Conservation (phyloP, 1,140 invertebrate species). For the Cardiocondyla obscurior region DNA sequence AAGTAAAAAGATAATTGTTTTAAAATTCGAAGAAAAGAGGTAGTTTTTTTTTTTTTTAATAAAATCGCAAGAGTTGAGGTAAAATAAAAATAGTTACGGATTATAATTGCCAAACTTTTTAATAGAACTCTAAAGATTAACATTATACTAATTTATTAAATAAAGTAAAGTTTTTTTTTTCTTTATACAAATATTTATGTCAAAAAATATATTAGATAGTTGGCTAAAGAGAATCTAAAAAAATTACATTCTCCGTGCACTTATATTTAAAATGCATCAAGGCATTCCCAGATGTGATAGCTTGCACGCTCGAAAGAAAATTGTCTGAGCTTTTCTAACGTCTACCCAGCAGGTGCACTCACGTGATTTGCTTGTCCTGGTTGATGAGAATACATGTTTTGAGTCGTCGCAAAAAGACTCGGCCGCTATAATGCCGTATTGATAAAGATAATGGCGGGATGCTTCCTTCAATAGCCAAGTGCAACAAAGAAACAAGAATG, state of each 20-base stretch:
- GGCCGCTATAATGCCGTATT: conserved; percentile 33
- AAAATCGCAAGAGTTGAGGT: not conserved
- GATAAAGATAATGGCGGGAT: conserved; percentile 26
- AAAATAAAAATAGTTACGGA: not conserved
- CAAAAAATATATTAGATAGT: not conserved
- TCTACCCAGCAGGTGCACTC: conserved; percentile 61
- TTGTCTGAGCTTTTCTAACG: not conserved
- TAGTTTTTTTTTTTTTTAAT: not conserved
- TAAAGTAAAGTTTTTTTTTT: not conserved
- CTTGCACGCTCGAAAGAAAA: not conserved
- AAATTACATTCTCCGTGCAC: not conserved
- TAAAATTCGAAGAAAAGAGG: not conserved
- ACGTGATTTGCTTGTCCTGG: conserved; percentile 54
- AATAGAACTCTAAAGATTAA: not conserved
- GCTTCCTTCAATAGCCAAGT: not conserved
- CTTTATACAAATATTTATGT: not conserved
- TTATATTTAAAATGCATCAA: not conserved
- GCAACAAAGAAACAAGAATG: not conserved
- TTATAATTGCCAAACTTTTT: not conserved
- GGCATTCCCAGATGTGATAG: not conserved
- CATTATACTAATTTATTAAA: not conserved
- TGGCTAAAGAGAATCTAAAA: not conserved
- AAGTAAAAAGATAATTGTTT: not conserved
- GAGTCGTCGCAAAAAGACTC: not conserved
- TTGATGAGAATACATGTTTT: conserved; percentile 50